Base-by-base conservation (phyloP, 2,113 vertebrate species). In the Clarias macrocephalus region DNA sequence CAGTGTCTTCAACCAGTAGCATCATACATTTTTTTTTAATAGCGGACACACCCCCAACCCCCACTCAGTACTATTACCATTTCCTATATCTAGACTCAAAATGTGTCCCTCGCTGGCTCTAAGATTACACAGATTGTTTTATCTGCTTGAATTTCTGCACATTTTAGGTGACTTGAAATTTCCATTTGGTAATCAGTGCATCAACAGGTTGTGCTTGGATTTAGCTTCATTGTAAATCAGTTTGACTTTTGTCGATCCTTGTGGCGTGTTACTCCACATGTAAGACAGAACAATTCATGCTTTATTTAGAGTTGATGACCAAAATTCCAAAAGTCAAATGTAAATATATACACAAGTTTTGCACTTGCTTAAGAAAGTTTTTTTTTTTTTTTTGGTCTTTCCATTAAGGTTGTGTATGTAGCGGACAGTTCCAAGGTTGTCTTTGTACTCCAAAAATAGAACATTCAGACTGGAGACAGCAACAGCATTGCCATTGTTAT, bases 1-100 rank as follows among this genome's bases (percentile, higher is more conserved):
- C 85, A 80, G 82, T 88, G 88, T 79, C 86, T 92, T 92, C 88
- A 90, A 77, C 63, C 52, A 59, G 37, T 75, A 91, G 52, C 19
- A 5, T 76, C 60, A 82, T 88, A 85, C 89, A 89, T 65, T 76
- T 52, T 87, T 75, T 80, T 56, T 84, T 84, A 52, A 23, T 8
- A 85, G 28, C 48, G 57, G 70, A 54, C 76, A 85, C 57, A 82
- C 65, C 83, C 57, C 52, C 21, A n/a, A 63, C 42, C 54, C 21
- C 85, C 23, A 66, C 62, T 37, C 25, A n/a, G 13, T 33, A 19
- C 56, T 28, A 80, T 59, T 8, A 59, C 21, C 28, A 80, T 33
- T 18, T 60, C 6, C 15, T 59, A 7, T 57, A 30, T 57, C n/a
- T 16, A 30, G 59, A 28, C 9, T 28, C 7, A 19, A 33, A 59